These are phyloP conservation scores for Agrypnus murinus DNA, from an alignment of 2,888 invertebrate genomes.

Conservation along the genomic window DNA sequence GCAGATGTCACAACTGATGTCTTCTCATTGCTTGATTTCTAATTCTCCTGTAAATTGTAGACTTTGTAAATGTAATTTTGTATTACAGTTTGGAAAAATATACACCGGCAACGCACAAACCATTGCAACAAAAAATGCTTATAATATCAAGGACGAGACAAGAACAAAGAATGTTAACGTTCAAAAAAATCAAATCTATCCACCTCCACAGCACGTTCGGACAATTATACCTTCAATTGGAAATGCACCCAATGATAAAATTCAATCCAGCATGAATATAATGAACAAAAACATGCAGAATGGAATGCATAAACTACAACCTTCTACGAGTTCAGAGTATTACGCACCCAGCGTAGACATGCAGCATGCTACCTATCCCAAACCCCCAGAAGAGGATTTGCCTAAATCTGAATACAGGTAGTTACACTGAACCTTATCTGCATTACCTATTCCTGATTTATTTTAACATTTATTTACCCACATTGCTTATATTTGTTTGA, in stretches of 20 bases:
- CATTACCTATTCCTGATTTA: too few species aligned
- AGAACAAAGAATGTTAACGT: not conserved
- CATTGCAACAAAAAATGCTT: not conserved
- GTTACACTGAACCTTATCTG: too few species aligned
- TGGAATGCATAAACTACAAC: slow-evolving; percentile 59
- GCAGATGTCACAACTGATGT: too few species aligned
- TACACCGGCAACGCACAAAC: slow-evolving; percentile 1
- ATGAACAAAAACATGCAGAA: slow-evolving; percentile 48
- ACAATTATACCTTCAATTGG: not conserved
- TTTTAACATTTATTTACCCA: too few species aligned
- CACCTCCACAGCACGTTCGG: not conserved
- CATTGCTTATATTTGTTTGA: too few species aligned
- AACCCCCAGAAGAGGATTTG: slow-evolving; percentile 21
- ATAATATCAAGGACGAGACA: not conserved
- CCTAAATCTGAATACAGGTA: too few species aligned
- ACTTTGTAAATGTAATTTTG: not conserved
- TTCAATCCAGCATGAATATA: slow-evolving; percentile 41
- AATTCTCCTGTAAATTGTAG: too few species aligned
- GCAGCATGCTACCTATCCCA: slow-evolving; percentile 41
- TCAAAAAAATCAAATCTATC: not conserved
- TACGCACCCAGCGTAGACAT: slow-evolving; percentile 54
- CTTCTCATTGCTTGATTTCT: too few species aligned
- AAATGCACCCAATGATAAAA: not conserved
- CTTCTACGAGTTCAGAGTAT: slow-evolving; percentile 57
- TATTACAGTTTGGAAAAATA: slow-evolving; percentile 27